These are phyloP conservation scores for Irena cyanogastra DNA, from an alignment of 2,113 vertebrate species.

Conservation along the genomic window DNA sequence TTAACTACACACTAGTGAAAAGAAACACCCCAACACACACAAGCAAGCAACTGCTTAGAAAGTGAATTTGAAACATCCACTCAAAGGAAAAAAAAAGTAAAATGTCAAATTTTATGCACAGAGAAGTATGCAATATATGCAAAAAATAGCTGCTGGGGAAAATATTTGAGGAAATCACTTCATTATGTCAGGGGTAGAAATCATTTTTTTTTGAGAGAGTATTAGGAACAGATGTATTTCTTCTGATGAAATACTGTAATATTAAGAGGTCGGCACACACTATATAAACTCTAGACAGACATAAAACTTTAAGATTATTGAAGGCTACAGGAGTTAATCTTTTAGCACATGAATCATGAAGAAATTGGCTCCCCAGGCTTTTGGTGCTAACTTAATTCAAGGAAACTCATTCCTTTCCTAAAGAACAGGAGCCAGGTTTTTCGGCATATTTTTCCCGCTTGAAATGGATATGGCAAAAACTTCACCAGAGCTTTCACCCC, in stretches of 20 bases:
- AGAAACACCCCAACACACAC: neutral
- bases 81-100: neutral
- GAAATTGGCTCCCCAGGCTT: neutral
- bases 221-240: constrained; percentile 50
- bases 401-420: neutral
- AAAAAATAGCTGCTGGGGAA: constrained; percentile 51
- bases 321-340: neutral
- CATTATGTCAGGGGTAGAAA: neutral
- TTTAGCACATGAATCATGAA: neutral
- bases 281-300: neutral
- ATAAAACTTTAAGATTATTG: neutral
- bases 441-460: neutral
- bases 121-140: neutral
- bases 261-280: neutral
- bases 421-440: neutral
- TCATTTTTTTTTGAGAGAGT: constrained; percentile 18
- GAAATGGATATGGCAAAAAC: neutral
- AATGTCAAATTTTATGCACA: neutral
- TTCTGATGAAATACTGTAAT: neutral
- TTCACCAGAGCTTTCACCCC: neutral
- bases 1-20: neutral
- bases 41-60: neutral
- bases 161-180: constrained; percentile 61
- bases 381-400: neutral
- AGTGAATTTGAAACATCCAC: neutral